A percentile compares a stretch with the other conserved stretches of the same genome.
Evolutionary conservation across 2,797 vertebrate genomes (phyloP).

Genomic region (Lagorchestes hirsutus): DNA sequence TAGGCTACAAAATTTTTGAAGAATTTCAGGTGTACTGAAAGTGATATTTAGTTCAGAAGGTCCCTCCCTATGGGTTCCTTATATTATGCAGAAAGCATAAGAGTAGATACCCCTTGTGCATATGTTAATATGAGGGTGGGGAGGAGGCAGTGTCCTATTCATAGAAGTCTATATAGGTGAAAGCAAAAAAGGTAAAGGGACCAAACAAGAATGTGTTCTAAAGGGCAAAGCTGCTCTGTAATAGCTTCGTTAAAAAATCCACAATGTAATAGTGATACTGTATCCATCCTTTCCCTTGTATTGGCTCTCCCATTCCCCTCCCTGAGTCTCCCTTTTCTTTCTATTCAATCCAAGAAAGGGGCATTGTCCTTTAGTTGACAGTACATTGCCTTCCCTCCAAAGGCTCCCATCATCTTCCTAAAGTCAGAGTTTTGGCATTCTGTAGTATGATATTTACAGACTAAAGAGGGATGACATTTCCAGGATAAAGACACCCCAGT

Average conservation of each 20-base stretch:
- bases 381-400: slow-evolving; percentile 54
- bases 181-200: slow-evolving; percentile 58
- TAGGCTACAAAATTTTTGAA: background rate
- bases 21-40: background rate
- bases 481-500: slow-evolving; percentile 70
- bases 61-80: too few relatives aligned
- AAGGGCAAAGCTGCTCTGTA: slow-evolving; percentile 57
- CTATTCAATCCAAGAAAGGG: slow-evolving; percentile 58
- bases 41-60: background rate
- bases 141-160: background rate
- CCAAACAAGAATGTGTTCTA: slow-evolving; percentile 40
- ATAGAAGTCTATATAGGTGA: slow-evolving; percentile 37
- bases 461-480: slow-evolving; percentile 80
- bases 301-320: background rate
- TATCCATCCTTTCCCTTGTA: slow-evolving; percentile 33
- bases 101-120: background rate
- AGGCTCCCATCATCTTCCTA: slow-evolving; percentile 30
- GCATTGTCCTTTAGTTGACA: slow-evolving; percentile 70
- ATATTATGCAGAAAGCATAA: background rate
- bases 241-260: slow-evolving; percentile 63
- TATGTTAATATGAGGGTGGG: background rate
- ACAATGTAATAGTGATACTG: background rate
- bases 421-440: slow-evolving; percentile 58
- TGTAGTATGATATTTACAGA: slow-evolving; percentile 79
- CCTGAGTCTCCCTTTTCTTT: slow-evolving; percentile 12